phyloP scores from a whole-genome alignment of 2,113 vertebrate species.

The Notarius quadriscutis region DNA sequence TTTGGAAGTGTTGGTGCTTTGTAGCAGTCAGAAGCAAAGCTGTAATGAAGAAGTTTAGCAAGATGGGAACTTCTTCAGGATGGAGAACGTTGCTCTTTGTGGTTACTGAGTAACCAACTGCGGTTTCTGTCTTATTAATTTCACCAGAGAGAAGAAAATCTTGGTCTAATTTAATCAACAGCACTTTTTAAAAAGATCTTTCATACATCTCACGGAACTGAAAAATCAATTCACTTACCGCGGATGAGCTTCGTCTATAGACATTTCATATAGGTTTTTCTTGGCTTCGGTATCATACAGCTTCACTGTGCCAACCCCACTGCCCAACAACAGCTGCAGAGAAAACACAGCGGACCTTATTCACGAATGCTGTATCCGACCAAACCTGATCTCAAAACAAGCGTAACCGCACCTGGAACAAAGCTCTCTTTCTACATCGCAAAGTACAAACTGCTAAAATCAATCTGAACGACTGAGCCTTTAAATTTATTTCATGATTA shows the following conservation, averaged over 20 bases:
- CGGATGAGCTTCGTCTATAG: slow-evolving; percentile 86
- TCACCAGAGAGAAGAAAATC: background rate
- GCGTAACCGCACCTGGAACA: background rate
- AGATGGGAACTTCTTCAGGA: background rate
- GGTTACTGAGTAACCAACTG: background rate
- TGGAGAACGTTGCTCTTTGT: background rate
- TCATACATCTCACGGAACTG: background rate
- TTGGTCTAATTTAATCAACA: background rate
- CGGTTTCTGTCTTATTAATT: background rate
- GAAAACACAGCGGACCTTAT: slow-evolving; percentile 22
- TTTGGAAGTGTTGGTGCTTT: background rate
- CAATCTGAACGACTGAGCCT: no score
- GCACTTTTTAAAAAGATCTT: background rate
- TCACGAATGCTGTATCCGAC: background rate
- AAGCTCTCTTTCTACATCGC: background rate
- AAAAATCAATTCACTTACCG: slow-evolving; percentile 70
- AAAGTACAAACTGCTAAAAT: background rate
- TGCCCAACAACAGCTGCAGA: slow-evolving; percentile 88
- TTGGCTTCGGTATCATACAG: slow-evolving; percentile 96
- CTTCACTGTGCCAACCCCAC: slow-evolving; percentile 88
- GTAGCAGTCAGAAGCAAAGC: background rate
- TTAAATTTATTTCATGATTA: no score
- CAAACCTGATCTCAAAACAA: background rate
- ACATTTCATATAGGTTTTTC: slow-evolving; percentile 96
- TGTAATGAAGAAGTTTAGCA: background rate